Evolutionary conservation across 2,113 vertebrate genomes (phyloP).

Genomic region (Galeopterus variegatus): DNA sequence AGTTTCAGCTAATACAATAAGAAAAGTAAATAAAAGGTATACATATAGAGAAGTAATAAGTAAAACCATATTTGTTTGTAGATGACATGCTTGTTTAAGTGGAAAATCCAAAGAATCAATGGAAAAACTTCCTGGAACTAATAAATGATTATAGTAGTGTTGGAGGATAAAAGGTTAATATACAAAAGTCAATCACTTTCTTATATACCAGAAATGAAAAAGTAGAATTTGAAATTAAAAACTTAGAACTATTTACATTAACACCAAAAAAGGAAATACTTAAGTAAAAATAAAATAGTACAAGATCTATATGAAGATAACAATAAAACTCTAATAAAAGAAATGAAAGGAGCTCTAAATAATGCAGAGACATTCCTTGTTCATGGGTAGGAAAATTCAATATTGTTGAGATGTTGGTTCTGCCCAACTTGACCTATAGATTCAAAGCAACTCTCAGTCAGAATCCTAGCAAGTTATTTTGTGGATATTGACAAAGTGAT

Average conservation of each 20-base stretch:
- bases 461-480: background rate
- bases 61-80: background rate
- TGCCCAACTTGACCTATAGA: background rate
- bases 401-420: background rate
- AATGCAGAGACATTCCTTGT: no score
- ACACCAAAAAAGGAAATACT: background rate
- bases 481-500: background rate
- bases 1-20: background rate
- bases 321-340: background rate
- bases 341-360: background rate
- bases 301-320: background rate
- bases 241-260: background rate
- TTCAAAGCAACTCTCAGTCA: background rate
- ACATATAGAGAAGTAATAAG: background rate
- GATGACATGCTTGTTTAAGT: background rate
- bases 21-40: background rate
- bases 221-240: background rate
- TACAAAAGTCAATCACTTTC: background rate
- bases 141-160: no score
- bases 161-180: background rate
- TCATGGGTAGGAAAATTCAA: background rate
- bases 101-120: background rate
- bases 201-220: background rate
- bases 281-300: background rate
- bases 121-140: background rate